Percentiles rank a stretch among this genome's conserved stretches.
Conservation (phyloP, 2,888 invertebrate genomes). For the Tachina lurida region DNA sequence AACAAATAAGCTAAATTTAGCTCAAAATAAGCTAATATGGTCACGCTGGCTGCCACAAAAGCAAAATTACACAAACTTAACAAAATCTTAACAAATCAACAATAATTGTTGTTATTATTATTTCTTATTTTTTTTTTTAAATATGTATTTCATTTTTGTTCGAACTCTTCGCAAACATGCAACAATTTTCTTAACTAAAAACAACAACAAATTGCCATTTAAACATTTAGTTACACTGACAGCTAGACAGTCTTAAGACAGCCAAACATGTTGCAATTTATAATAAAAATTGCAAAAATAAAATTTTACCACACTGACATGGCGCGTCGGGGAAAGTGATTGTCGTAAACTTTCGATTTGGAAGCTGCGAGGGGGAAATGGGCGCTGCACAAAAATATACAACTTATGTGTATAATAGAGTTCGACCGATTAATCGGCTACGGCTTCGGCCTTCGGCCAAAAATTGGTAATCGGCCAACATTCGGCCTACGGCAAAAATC, state of each 20-base stretch:
- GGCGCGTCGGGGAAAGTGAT: neutral
- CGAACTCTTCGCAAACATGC: conserved; percentile 37
- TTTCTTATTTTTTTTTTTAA: neutral
- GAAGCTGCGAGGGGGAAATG: neutral
- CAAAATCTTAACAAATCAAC: conserved; percentile 61
- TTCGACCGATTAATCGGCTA: too few species aligned
- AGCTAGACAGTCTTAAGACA: conserved; percentile 22
- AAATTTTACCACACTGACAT: conserved; percentile 15
- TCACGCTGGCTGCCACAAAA: neutral
- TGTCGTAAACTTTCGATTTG: neutral
- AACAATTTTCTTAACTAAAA: conserved; percentile 26
- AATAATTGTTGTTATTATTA: conserved; percentile 9
- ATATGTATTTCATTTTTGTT: neutral
- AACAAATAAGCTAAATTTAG: too few species aligned
- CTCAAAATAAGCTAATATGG: too few species aligned
- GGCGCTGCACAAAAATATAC: too few species aligned
- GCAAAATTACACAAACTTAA: conserved; percentile 29
- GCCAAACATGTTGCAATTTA: neutral
- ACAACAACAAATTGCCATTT: conserved; percentile 27
- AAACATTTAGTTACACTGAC: conserved; percentile 35
- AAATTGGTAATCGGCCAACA: too few species aligned
- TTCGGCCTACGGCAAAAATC: too few species aligned
- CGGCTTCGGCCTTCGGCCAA: too few species aligned
- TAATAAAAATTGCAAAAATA: neutral
- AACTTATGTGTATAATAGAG: too few species aligned